Evolutionary conservation across 2,797 vertebrate species (phyloP), one percentile per base, ranked within the genome.

Genomic region (Aselliscus stoliczkanus): DNA sequence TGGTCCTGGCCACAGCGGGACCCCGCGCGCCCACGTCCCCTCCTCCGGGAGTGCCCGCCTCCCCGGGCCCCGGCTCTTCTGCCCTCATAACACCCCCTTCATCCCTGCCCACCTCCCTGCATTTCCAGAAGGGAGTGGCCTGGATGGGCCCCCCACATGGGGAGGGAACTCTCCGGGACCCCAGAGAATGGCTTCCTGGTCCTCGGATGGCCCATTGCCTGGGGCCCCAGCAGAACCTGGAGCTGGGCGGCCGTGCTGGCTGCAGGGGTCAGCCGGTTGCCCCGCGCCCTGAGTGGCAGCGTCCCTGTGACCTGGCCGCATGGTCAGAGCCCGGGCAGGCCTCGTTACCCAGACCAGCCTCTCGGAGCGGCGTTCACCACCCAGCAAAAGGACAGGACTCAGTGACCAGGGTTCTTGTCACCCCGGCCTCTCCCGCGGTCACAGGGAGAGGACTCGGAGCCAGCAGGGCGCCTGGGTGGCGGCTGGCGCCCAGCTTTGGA

Each of bases 301-400:
- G 6, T 67, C n/a, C 17, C n/a, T 67, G 64, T 62, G 13, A 60
- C 69, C 17, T 9, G 42, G 42, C 70, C 4, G 1, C 44, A 20
- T 39, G 10, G 23, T 25, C 94, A 91, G 64, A 97, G 47, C 39
- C 44, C 58, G 52, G 11, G 96, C 21, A 31, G 18, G 93, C 95
- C 58, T 88, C 69, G n/a, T 95, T 67, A 50, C 11, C 47, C 13
- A 47, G 89, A 70, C 94, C 86, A 80, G 81, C 27, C 13, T 42
- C 94, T n/a, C n/a, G n/a, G 7, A 20, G 31, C 39, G 12, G 8
- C 11, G 21, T 91, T 96, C 97, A 97, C 82, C 84, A 87, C 69
- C 82, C 72, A 90, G 56, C 34, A 54, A 82, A 47, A 77, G 50
- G 93, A 56, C 93, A 86, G 23, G 47, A 23, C 58, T 76, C 69